Evolutionary conservation across 2,888 invertebrate species (phyloP).

Genomic region (Parasteatoda lunata): DNA sequence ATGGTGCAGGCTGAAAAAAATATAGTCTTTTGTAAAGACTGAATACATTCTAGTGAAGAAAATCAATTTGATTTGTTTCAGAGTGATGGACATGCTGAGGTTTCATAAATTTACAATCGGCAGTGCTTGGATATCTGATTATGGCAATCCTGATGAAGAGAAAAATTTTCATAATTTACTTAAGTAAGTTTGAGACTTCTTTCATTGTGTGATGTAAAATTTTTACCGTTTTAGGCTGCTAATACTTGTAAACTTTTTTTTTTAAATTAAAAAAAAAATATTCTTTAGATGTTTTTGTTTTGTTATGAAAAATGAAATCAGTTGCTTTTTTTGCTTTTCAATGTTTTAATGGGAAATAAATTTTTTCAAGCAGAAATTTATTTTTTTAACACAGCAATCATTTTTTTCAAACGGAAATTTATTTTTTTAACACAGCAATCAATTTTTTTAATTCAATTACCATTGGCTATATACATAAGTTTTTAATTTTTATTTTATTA

Average conservation of each 20-base stretch:
- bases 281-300: neutral
- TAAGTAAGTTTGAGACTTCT: conserved; percentile 76
- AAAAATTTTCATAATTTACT: conserved; percentile 89
- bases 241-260: too few species aligned
- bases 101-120: conserved; percentile 99
- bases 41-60: neutral
- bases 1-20: too few species aligned
- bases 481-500: too few species aligned
- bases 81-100: conserved; percentile 96
- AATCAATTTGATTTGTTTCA: conserved; percentile 73
- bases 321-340: neutral
- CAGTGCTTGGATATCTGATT: conserved; percentile 96
- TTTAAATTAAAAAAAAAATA: too few species aligned
- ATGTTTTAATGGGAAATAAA: neutral
- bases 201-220: neutral
- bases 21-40: too few species aligned
- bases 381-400: too few species aligned
- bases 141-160: conserved; percentile 90
- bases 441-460: too few species aligned
- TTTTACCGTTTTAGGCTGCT: neutral
- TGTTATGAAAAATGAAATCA: neutral
- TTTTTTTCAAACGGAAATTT: too few species aligned
- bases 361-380: too few species aligned
- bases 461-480: too few species aligned
- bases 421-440: too few species aligned